A percentile compares a stretch with the other conserved stretches of the same genome.
Conservation (phyloP, 2,113 vertebrate species). For the Lagopus muta region DNA sequence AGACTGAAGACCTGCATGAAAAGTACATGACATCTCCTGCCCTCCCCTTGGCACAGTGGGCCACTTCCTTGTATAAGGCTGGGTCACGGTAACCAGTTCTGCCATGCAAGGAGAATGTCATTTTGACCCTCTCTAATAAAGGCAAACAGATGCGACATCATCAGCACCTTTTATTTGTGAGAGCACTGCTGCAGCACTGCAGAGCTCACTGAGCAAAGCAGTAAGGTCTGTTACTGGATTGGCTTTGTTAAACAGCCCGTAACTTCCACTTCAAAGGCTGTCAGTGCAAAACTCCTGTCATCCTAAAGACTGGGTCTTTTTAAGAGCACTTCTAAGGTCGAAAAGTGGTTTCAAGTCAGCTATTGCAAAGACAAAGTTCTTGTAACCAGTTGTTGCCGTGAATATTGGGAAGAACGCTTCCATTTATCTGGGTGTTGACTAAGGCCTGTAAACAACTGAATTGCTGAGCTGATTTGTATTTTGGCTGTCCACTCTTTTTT, state of each 20-base stretch:
- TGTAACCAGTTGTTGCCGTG: not conserved
- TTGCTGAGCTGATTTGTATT: constrained; percentile 32
- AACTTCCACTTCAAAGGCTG: not conserved
- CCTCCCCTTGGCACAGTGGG: not conserved
- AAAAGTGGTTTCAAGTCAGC: not conserved
- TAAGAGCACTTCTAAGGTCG: not conserved
- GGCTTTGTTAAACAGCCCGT: not conserved
- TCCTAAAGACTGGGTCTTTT: not conserved
- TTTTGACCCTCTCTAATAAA: not conserved
- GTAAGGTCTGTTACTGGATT: rapidly evolving
- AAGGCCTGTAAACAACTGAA: constrained; percentile 29
- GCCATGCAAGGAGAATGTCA: not conserved
- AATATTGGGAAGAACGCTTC: not conserved
- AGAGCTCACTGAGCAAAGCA: not conserved
- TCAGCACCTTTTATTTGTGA: not conserved
- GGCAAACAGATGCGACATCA: not conserved
- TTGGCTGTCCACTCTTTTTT: constrained; percentile 19
- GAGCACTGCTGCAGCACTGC: not conserved
- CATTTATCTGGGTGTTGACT: not conserved
- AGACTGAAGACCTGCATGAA: not conserved
- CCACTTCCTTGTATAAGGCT: not conserved
- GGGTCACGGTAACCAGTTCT: not conserved
- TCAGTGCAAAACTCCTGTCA: not conserved
- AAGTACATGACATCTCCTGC: rapidly evolving
- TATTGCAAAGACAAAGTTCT: not conserved